Evolutionary conservation across 2,888 invertebrate genomes (phyloP), one percentile per base, ranked within the genome.

Genomic region (Mimachlamys varia): DNA sequence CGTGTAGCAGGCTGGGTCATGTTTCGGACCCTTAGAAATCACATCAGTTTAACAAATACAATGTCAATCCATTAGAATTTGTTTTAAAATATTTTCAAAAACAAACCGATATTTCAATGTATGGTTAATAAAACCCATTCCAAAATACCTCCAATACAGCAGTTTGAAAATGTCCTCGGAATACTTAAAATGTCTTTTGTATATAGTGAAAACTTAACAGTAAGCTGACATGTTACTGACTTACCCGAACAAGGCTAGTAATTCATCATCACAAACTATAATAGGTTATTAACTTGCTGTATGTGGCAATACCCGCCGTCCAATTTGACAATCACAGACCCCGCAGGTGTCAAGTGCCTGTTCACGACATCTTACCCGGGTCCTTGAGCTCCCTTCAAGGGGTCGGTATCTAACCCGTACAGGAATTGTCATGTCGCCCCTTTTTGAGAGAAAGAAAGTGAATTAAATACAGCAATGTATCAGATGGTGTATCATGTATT

Each of bases 311-410:
- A 76, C 76, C 33, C 27, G 76, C 27, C 13, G 27, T 33, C 76
- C 76, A 76, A 33, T 76, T 76, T 27, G 76, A 76, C 33, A 33
- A 76, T 76, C 76, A 76, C 33, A 19, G 76, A 33, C 10, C 12
- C 76, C 33, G 17, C 76, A 76, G 76, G 76, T 76, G 76, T 76
- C 76, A 76, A 76, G 76, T 76, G 17, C 10, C 76, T 33, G 76
- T 76, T 76, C 27, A 76, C 17, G 33, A 76, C 76, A 76, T 27
- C 27, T 33, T 58, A 58, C 12, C 12, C 27, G 33, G 13, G 27
- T 33, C 76, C 76, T 76, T 76, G 76, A 76, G 76, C 76, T 76
- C 76, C 76, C 33, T 27, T 33, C 76, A 76, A 76, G 76, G 76
- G 33, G 27, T 33, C 22, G 27, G 76, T 76, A 33, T 76, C 76